phyloP scores from a whole-genome alignment of 2,797 vertebrate species.

The Podarcis siculus region DNA sequence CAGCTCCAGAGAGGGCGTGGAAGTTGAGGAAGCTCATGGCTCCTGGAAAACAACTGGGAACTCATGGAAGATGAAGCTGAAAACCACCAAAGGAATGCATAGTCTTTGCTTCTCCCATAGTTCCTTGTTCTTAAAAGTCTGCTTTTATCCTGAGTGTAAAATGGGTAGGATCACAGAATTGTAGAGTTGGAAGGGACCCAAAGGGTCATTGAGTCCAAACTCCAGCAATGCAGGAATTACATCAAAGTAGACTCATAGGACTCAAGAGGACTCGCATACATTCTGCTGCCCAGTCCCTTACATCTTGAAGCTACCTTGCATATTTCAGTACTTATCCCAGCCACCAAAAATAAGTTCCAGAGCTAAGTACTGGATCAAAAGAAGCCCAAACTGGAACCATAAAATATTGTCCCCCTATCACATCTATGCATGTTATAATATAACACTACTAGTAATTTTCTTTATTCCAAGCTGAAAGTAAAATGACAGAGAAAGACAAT shows the following conservation, averaged over 20 bases:
- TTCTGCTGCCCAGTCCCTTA: no score
- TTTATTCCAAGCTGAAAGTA: conserved; percentile 31
- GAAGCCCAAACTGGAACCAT: not conserved
- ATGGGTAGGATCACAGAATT: no score
- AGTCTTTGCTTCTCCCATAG: not conserved
- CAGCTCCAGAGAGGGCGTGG: not conserved
- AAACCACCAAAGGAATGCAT: not conserved
- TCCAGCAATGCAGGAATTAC: no score
- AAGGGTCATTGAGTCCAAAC: no score
- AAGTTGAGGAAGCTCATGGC: not conserved
- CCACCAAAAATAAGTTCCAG: not conserved
- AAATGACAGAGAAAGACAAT: conserved; percentile 47
- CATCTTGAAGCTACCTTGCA: not conserved
- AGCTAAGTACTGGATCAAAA: not conserved
- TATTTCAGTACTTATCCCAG: not conserved
- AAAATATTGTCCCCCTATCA: not conserved
- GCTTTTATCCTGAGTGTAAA: not conserved
- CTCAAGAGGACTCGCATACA: not conserved
- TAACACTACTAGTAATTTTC: conserved; percentile 41
- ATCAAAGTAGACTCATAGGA: no score
- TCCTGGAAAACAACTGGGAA: not conserved
- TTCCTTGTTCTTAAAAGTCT: not conserved
- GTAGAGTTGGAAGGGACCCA: no score
- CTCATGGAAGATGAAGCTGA: not conserved
- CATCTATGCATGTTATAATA: conserved; percentile 61